Percentiles rank a stretch among this genome's conserved stretches.
These are phyloP conservation scores for Pagetopsis macropterus DNA, from an alignment of 2,797 vertebrate genomes.

Conservation along the genomic window DNA sequence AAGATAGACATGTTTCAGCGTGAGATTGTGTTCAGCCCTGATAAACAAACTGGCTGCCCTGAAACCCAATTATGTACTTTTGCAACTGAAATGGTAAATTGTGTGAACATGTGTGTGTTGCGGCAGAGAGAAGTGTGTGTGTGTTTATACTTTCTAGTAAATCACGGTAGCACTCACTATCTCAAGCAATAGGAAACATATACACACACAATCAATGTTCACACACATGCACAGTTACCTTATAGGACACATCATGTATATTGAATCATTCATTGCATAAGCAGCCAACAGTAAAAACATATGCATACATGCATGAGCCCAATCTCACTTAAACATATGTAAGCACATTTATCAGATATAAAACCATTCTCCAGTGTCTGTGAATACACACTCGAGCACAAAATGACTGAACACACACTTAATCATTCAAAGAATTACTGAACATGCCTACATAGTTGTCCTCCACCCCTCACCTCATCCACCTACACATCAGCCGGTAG, in stretches of 20 bases:
- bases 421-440: conserved; percentile 40
- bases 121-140: neutral
- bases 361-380: neutral
- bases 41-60: no score
- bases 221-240: neutral
- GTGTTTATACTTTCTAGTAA: no score
- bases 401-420: conserved; percentile 13
- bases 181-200: neutral
- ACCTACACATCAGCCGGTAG: conserved; percentile 30
- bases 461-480: conserved; percentile 15
- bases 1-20: neutral
- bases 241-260: neutral
- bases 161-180: neutral
- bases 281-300: conserved; percentile 2
- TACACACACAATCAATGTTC: neutral
- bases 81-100: no score
- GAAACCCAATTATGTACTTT: no score
- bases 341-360: conserved; percentile 13
- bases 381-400: conserved; percentile 25
- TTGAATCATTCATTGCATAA: conserved; percentile 16
- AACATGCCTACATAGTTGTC: conserved; percentile 30
- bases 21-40: neutral
- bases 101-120: no score
- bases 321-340: conserved; percentile 4
- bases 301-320: neutral